Base-by-base conservation (phyloP, 2,113 vertebrate genomes). In the Mormyrus iriodes region DNA sequence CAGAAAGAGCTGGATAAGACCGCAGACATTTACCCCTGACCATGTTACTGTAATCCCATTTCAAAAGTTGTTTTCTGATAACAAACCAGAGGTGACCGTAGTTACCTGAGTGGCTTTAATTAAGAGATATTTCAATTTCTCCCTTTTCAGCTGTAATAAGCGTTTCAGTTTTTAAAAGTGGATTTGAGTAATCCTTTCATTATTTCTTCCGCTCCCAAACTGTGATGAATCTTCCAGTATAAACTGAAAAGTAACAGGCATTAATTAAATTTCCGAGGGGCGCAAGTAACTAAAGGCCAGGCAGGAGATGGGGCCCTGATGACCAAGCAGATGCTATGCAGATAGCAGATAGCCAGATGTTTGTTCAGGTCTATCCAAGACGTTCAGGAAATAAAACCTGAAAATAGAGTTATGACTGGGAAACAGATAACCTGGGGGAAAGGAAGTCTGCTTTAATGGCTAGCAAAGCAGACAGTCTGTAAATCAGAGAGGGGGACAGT, bases 281-380 rank as follows among this genome's bases (percentile, higher is more conserved):
- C 4, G 9, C 7, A 35, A 52, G 46, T 24, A 24, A 82, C n/a
- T n/a, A n/a, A n/a, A n/a, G n/a, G n/a, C n/a, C n/a, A n/a, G n/a
- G n/a, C n/a, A n/a, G n/a, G n/a, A n/a, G n/a, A n/a, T n/a, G n/a
- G n/a, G n/a, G n/a, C n/a, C n/a, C n/a, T n/a, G 12, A 13, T n/a
- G 51, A n/a, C 51, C 17, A 61, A 42, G 51, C 89, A 87, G 85
- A 90, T 87, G 49, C 39, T 88, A 49, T 86, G 21, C 65, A 90
- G 69, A 82, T 39, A 48, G 21, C 65, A 90, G 69, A 82, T 39
- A 48, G 61, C 2, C 51, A 13, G n/a, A 12, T 44, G 73, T 83
- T 82, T 82, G 55, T 51, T 83, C 17, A 49, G 17, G 35, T 42
- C 1, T 55, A 52, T 82, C 27, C 49, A 82, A 83, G 88, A 84